phyloP scores from a whole-genome alignment of 1,140 invertebrate species.

The Drosophila rhopaloa region DNA sequence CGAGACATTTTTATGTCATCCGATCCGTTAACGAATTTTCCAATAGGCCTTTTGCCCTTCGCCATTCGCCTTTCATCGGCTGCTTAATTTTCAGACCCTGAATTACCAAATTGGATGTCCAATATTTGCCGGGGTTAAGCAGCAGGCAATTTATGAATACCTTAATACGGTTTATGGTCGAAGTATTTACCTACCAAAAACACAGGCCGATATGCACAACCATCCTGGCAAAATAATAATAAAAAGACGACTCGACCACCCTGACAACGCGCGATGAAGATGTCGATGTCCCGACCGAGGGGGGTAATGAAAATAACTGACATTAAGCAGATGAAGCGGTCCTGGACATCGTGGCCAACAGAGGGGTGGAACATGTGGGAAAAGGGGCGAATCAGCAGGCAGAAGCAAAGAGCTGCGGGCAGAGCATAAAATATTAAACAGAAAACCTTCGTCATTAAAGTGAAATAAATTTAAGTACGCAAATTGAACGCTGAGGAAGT shows the following conservation, averaged over 20 bases:
- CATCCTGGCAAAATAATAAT: conserved; percentile 19
- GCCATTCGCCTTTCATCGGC: conserved; percentile 33
- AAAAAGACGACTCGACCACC: conserved; percentile 2
- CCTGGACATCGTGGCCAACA: conserved; percentile 33
- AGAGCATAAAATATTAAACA: conserved; percentile 77
- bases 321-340: conserved; percentile 64
- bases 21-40: conserved; percentile 75
- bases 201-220: conserved; percentile 46
- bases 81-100: conserved; percentile 47
- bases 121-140: conserved; percentile 29
- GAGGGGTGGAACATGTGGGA: conserved; percentile 7
- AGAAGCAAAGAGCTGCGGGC: conserved; percentile 16
- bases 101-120: conserved; percentile 66
- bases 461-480: conserved; percentile 83
- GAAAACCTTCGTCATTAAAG: conserved; percentile 82
- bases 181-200: conserved; percentile 76
- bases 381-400: neutral
- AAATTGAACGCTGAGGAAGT: conserved; percentile 76
- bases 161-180: conserved; percentile 79
- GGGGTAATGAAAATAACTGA: conserved; percentile 56
- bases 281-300: conserved; percentile 10
- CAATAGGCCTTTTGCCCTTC: conserved; percentile 59
- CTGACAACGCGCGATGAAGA: conserved; percentile 21
- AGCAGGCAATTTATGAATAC: conserved; percentile 75
- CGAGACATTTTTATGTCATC: conserved; percentile 71